Base-by-base conservation (phyloP, 2,113 vertebrate genomes). In the Oncorhynchus nerka region DNA sequence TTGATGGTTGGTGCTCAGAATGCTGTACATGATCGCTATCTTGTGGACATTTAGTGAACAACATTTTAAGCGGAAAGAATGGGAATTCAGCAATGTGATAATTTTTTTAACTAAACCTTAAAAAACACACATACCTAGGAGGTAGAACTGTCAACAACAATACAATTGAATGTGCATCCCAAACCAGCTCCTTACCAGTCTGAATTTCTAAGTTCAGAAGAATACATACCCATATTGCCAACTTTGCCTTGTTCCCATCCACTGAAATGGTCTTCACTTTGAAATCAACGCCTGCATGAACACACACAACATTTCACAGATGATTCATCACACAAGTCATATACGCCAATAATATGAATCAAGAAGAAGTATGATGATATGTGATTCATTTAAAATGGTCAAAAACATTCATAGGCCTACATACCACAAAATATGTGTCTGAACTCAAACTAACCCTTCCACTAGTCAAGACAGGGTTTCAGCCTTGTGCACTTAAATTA, bases 261-360 rank as follows among this genome's bases (percentile, higher is more conserved):
- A 99, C 95, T 72, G 95, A 93, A 82, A 99, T 95, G 55, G 97
- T 99, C 92, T 98, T 99, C 90, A 99, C 97, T 86, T 99, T 99
- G 85, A 99, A 99, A 90, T 98, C 97, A 75, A 99, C 97, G 93
- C 97, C 97, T 98, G 86, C 24, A 59, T 22, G 66, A 11, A 51
- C 39, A 65, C 15, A 39, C 34, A 39, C 39, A 45, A 81, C 13
- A 81, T 20, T 59, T 39, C 39, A n/a, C 6, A 7, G 74, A 74
- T 0, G 39, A 55, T 55, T 55, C 51, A 55, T 55, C 16, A 15
- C 51, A 19, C 51, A 55, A 15, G 9, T 48, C 57, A 65, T 61
- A 73, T 3, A 11, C 9, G 39, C 39, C 8, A 45, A 11, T 9
- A 45, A 45, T 45, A 12, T 76, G 59, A 55, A 55, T 62, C 59